phyloP scores from a whole-genome alignment of 2,888 invertebrate genomes.

The Rhopalosiphum nymphaeae region DNA sequence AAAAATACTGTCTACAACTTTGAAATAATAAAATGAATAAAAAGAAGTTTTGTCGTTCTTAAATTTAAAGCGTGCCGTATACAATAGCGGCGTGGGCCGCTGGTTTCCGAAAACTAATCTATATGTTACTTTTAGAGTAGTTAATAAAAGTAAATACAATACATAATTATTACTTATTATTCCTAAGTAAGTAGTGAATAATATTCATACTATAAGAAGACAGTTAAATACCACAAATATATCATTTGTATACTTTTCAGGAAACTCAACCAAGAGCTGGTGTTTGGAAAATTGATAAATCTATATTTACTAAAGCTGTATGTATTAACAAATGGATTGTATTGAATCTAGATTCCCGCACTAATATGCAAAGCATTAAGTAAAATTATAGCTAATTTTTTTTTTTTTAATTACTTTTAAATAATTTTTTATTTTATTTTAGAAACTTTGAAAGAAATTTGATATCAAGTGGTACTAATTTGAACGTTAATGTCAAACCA shows the following conservation, averaged over 20 bases:
- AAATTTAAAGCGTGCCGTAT: too few species aligned
- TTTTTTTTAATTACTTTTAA: neutral
- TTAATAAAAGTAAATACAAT: neutral
- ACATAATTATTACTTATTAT: neutral
- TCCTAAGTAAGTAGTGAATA: neutral
- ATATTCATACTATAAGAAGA: neutral
- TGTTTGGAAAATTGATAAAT: slow-evolving; percentile 67
- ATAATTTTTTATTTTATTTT: neutral
- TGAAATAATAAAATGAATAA: too few species aligned
- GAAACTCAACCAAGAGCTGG: slow-evolving; percentile 54
- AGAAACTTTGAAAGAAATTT: slow-evolving; percentile 38
- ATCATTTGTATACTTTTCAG: neutral
- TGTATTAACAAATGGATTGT: slow-evolving; percentile 72
- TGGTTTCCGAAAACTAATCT: too few species aligned
- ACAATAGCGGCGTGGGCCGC: too few species aligned
- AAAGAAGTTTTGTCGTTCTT: too few species aligned
- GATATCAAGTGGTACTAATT: neutral
- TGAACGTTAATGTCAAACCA: slow-evolving; percentile 25
- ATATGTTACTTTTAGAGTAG: neutral
- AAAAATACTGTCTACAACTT: too few species aligned
- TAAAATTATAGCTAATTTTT: neutral
- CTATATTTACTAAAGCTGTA: slow-evolving; percentile 67
- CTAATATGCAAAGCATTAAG: slow-evolving; percentile 66
- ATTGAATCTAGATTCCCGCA: slow-evolving; percentile 70
- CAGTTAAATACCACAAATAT: neutral